Base-by-base conservation (phyloP, 2,113 vertebrate species). In the Embiotoca jacksoni region DNA sequence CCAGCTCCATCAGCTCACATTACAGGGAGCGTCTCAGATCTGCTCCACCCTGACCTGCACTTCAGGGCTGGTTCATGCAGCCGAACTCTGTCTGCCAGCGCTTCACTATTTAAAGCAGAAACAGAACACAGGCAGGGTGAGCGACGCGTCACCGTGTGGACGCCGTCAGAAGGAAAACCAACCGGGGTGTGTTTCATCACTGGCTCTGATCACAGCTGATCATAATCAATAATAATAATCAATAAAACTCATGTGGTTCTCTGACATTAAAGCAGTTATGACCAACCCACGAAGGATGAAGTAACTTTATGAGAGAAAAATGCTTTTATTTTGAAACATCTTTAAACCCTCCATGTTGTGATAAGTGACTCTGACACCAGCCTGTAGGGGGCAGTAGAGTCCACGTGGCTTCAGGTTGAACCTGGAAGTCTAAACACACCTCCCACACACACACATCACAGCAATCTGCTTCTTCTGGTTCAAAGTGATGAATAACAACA, bases 381-480 rank as follows among this genome's bases (percentile, higher is more conserved):
- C 59, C 60, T 55, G 65, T 7, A 75, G 71, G 47, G 52, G 55
- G 71, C 55, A 55, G 3, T 30, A 33, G 6, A 67, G 32, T 60
- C 30, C 69, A 70, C 3, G 4, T 15, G 46, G 57, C 55, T 57
- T 35, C 15, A 44, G 32, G 15, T 55, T 59, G 30, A 44, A 47
- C 35, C 74, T 6, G 5, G 3, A 61, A 61, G n/a, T 5, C 14
- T 3, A 2, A 14, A 33, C 39, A 2, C 39, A 46, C 47, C 1
- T 2, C 8, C 15, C 47, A 23, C 1, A 8, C 47, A 44, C 23
- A 7, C 8, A 68, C 3, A 53, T 55, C 13, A 39, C 2, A 1
- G 35, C 23, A 9, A 53, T 53, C 35, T 39, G 14, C 13, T 15
- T 59, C 35, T 59, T 2, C 16, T 44, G 39, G 35, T 23, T 23